A percentile compares a stretch with the other conserved stretches of the same genome.
Evolutionary conservation across 2,888 invertebrate genomes (phyloP).

Genomic region (Esperia sulphurella): DNA sequence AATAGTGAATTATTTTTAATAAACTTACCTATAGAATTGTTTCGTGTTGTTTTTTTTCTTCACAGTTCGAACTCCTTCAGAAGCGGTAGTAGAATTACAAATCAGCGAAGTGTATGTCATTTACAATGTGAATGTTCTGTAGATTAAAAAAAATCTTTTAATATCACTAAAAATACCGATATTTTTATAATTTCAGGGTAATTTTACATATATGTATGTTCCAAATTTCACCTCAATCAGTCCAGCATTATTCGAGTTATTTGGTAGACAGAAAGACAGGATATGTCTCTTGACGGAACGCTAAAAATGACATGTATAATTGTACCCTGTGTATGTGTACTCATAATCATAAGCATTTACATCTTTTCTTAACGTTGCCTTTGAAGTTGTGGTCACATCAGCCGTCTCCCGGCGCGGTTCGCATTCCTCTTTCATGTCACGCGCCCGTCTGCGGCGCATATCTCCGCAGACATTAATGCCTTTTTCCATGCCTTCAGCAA

Average conservation of each 20-base stretch:
- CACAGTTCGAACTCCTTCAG: background rate
- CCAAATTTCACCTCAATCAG: no score
- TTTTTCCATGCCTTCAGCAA: conserved; percentile 13
- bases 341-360: background rate
- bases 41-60: background rate
- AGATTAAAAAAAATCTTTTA: no score
- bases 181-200: no score
- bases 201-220: no score
- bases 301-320: background rate
- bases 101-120: background rate
- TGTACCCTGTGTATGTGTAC: background rate
- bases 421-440: conserved; percentile 15
- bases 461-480: conserved; percentile 14
- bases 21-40: background rate
- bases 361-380: background rate
- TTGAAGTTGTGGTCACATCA: background rate
- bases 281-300: no score
- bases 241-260: no score
- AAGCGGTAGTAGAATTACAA: background rate
- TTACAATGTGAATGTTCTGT: no score
- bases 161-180: no score
- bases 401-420: background rate
- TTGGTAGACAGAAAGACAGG: no score
- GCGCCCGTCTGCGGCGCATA: conserved; percentile 12
- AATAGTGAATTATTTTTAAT: background rate